A percentile compares a stretch with the other conserved stretches of the same genome.
Conservation (phyloP, 2,888 invertebrate species). For the Amblyjoppa proteus region DNA sequence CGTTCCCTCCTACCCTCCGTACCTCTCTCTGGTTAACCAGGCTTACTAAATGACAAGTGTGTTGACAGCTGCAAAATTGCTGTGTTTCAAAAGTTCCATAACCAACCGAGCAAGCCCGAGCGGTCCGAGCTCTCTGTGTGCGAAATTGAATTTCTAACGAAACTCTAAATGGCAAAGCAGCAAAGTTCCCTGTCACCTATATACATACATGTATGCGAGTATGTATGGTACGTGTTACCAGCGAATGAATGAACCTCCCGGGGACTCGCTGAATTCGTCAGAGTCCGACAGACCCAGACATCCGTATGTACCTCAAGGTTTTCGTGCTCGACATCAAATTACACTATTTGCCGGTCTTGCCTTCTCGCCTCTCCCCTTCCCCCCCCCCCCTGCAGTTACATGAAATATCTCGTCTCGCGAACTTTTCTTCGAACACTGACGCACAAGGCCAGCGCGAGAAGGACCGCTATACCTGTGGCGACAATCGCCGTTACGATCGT, state of each 20-base stretch:
- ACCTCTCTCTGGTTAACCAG: neutral
- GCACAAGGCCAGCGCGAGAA: neutral
- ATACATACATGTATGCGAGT: neutral
- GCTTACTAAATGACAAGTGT: slow-evolving; percentile 23
- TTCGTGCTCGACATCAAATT: slow-evolving; percentile 28
- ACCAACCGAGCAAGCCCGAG: neutral
- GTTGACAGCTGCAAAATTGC: slow-evolving; percentile 21
- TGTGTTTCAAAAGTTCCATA: slow-evolving; percentile 7
- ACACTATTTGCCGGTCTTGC: slow-evolving; percentile 18
- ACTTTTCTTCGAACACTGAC: slow-evolving; percentile 4
- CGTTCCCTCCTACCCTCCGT: neutral
- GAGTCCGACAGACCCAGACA: neutral
- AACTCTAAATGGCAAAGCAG: slow-evolving; percentile 18
- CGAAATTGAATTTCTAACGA: slow-evolving; percentile 30
- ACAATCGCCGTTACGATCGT: neutral
- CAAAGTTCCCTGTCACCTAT: slow-evolving; percentile 26
- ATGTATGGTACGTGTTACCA: neutral
- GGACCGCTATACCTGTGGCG: neutral
- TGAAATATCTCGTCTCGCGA: neutral
- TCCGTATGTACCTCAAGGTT: slow-evolving; percentile 6
- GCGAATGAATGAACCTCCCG: neutral
- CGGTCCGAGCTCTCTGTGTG: neutral
- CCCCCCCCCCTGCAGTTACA: neutral
- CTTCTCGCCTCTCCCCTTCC: too few relatives aligned
- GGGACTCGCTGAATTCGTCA: neutral